A percentile compares a stretch with the other conserved stretches of the same genome.
These are phyloP conservation scores for Calameuta filiformis DNA, from an alignment of 2,888 invertebrate genomes.

Conservation along the genomic window DNA sequence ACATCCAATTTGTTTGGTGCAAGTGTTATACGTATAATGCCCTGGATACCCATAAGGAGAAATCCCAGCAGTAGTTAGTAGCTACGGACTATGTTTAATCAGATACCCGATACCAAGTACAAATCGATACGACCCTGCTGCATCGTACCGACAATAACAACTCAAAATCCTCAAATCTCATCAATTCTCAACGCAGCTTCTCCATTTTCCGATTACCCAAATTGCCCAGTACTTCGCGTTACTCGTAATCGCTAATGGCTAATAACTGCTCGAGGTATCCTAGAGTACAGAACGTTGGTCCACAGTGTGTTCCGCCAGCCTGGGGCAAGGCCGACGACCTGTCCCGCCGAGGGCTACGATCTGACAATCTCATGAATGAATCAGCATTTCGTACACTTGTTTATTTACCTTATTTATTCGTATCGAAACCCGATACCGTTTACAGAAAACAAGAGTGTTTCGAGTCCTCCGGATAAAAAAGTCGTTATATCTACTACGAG, in stretches of 20 bases:
- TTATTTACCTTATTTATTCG: neutral
- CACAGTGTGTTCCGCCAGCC: conserved; percentile 41
- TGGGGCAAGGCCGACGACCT: conserved; percentile 59
- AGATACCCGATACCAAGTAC: neutral
- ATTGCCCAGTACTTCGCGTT: neutral
- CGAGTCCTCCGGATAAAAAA: neutral
- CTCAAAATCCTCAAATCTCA: neutral
- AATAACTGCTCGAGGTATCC: neutral
- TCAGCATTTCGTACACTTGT: conserved; percentile 18
- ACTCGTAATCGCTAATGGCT: neutral
- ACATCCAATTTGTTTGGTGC: neutral
- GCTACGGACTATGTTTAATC: neutral
- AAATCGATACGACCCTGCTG: neutral
- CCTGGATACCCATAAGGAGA: neutral
- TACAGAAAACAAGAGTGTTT: neutral
- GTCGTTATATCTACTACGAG: neutral
- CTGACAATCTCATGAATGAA: conserved; percentile 55
- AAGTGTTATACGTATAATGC: neutral
- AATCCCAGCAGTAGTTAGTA: neutral
- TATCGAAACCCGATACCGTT: neutral
- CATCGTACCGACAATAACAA: neutral
- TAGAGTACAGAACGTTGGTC: neutral
- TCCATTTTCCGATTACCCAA: neutral
- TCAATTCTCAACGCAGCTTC: neutral
- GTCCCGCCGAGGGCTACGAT: conserved; percentile 55